Conservation (phyloP, 2,797 vertebrate species). For the Garrulus glandarius region DNA sequence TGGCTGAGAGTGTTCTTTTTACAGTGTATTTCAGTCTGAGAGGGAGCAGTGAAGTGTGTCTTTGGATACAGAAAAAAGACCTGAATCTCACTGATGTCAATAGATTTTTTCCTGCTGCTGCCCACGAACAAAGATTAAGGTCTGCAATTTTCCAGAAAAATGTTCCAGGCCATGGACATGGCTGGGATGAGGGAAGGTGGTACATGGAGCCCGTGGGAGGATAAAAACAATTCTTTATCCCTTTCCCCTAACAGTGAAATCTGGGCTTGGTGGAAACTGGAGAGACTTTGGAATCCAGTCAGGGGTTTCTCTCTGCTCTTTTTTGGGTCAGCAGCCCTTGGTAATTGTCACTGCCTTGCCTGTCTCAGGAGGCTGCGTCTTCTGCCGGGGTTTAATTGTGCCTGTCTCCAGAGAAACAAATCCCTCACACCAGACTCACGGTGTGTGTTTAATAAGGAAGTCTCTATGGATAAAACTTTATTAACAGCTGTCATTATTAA, state of each 20-base stretch:
- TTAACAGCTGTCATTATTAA: not conserved
- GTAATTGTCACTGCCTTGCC: rapidly evolving
- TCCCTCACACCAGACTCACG: not conserved
- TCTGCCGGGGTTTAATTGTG: not conserved
- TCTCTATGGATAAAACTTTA: not conserved
- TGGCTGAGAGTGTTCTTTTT: not conserved
- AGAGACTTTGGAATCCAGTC: not conserved
- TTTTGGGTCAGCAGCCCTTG: not conserved
- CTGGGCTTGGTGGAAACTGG: not conserved
- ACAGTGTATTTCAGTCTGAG: not conserved
- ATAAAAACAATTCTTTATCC: not conserved
- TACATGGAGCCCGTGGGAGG: rapidly evolving
- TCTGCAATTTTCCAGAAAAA: not conserved
- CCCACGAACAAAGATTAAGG: not conserved
- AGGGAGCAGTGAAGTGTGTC: not conserved
- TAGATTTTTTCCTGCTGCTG: not conserved
- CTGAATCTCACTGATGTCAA: not conserved
- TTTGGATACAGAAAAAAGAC: not conserved
- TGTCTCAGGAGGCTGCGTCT: rapidly evolving
- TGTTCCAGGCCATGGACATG: not conserved
- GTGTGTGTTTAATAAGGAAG: not conserved
- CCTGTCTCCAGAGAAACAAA: not conserved
- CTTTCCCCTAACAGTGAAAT: not conserved
- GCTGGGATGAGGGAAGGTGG: not conserved
- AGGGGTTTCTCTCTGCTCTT: not conserved